Evolutionary conservation across 2,113 vertebrate genomes (phyloP).

Genomic region (Lampris megalopsis): DNA sequence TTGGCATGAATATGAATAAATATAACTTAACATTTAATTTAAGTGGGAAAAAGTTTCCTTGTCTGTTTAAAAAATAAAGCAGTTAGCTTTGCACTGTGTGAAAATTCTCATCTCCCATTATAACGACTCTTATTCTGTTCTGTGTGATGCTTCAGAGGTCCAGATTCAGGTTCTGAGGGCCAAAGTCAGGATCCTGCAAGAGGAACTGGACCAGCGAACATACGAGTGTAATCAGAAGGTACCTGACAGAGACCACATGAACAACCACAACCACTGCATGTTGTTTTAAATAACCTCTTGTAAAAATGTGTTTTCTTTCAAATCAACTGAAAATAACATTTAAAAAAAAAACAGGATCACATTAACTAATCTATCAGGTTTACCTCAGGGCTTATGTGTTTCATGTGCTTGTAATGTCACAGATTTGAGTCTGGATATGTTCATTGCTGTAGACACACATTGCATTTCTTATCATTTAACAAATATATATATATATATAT

Average conservation of each 20-base stretch:
- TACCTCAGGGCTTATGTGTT: too few species aligned
- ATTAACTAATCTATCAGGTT: too few species aligned
- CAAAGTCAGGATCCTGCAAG: slow-evolving; percentile 89
- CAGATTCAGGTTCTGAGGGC: slow-evolving; percentile 92
- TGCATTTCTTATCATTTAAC: too few species aligned
- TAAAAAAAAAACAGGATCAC: too few species aligned
- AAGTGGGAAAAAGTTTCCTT: neutral
- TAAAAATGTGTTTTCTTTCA: too few species aligned
- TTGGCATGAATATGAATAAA: neutral
- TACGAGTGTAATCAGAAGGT: slow-evolving; percentile 91
- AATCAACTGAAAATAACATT: too few species aligned
- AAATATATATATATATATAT: too few species aligned
- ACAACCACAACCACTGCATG: too few species aligned
- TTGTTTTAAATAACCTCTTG: too few species aligned
- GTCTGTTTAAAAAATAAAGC: neutral
- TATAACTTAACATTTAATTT: neutral
- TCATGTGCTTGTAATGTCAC: too few species aligned
- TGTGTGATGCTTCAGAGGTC: slow-evolving; percentile 82
- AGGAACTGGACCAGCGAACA: slow-evolving; percentile 87
- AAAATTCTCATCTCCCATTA: neutral
- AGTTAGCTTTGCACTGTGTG: neutral
- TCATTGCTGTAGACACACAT: too few species aligned
- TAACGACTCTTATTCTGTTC: slow-evolving; percentile 3
- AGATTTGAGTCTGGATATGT: too few species aligned
- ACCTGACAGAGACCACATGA: slow-evolving; percentile 24